Percentiles rank a stretch among this genome's conserved stretches.
phyloP scores from a whole-genome alignment of 2,888 invertebrate genomes.

The Drosophila anomalipes region DNA sequence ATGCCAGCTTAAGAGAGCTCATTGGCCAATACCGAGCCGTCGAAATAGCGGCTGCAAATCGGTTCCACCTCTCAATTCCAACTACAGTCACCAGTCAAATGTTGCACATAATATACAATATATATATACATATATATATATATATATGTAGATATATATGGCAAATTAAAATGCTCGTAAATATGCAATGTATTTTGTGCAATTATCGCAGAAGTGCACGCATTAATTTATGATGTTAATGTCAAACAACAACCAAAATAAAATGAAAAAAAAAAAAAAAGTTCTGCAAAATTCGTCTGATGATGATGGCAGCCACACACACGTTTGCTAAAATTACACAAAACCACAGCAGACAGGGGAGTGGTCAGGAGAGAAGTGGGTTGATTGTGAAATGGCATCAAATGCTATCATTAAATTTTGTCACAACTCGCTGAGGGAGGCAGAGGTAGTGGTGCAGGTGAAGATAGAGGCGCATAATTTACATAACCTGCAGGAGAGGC shows the following conservation, averaged over 20 bases:
- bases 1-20: constrained; percentile 1
- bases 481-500: constrained; percentile 45
- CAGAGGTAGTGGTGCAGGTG: neutral
- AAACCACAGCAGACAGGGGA: constrained; percentile 11
- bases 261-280: constrained; percentile 32
- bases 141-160: neutral
- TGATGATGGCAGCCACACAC: constrained; percentile 46
- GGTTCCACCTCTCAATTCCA: constrained; percentile 10
- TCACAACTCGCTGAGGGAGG: constrained; percentile 4
- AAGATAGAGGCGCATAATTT: constrained; percentile 5
- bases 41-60: constrained; percentile 1
- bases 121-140: neutral
- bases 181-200: constrained; percentile 61
- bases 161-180: constrained; percentile 51
- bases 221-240: constrained; percentile 61
- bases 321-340: constrained; percentile 19
- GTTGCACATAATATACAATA: constrained; percentile 1
- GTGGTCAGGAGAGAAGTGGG: neutral
- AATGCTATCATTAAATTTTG: constrained; percentile 64
- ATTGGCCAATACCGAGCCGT: constrained; percentile 27
- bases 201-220: constrained; percentile 56
- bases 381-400: constrained; percentile 34
- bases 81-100: constrained; percentile 15
- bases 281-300: constrained; percentile 34
- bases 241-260: constrained; percentile 22